Base-by-base conservation (phyloP, 2,113 vertebrate species). In the Garra rufa region DNA sequence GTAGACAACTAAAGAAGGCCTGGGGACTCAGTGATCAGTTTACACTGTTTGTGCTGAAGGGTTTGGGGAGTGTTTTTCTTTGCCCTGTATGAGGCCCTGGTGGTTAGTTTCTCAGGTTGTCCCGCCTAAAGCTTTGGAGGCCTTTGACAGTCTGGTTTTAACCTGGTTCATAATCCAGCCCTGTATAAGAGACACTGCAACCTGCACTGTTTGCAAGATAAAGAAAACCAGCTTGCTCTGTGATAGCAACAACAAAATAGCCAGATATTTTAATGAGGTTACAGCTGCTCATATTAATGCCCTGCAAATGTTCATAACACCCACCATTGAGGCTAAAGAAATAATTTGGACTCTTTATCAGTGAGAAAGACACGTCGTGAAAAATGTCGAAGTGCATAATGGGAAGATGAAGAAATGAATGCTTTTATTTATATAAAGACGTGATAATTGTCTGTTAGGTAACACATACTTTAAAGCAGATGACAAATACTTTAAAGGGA, bases 401-500 rank as follows among this genome's bases (percentile, higher is more conserved):
- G 38, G 63, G 57, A 76, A 76, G 14, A 50, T 19, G 46, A 52
- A 76, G 8, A 52, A 76, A 50, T 26, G 0, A 57, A 24, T 63
- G 43, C 17, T 46, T 81, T n/a, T 61, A 79, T 63, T 67, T 67
- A n/a, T 67, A 50, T 48, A 67, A 67, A 30, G 43, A 67, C 14
- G 26, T 81, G 61, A 30, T 81, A 50, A 81, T 81, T 81, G 19
- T 81, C 61, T 67, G 59, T 65, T 80, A 63, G 77, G 41, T 46
- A 65, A 44, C 48, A 48, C 43, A 24, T 46, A 30, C 15, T 65
- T 80, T 46, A 28, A 46, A 50, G 61, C 14, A 6, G 14, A 30
- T 67, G 41, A 48, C 15, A 30, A 28, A 48, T 34, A 34, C 15
- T 80, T 26, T 11, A 19, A 65, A 38, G 41, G 11, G 4, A 28